Base-by-base conservation (phyloP, 2,888 invertebrate species). In the Meiosimyza platycephala region DNA sequence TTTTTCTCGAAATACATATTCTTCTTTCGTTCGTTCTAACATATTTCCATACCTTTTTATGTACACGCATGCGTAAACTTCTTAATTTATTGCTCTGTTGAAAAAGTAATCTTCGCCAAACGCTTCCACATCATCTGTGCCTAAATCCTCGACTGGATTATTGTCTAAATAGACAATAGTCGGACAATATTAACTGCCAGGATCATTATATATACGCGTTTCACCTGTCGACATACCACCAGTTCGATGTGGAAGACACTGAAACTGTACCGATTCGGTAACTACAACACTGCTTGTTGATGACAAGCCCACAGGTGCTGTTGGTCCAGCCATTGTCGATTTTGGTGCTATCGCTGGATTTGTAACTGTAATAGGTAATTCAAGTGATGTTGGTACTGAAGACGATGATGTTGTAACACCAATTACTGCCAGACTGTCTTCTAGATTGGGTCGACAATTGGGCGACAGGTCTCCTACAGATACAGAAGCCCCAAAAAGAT, bases 321-420 rank as follows among this genome's bases (percentile, higher is more conserved):
- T 75, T 9, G 78, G 76, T 6, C 79, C 75, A 48, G 78, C 71
- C 60, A 78, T 76, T 78, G 78, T 79, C 71, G 78, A 76, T 88
- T 81, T 80, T 6, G 91, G 90, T 15, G 92, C 91, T 80, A 94
- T 93, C 75, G 90, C 90, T 22, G 94, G 93, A 87, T 93, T 92
- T 1, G 93, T 93, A 22, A 93, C 92, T 0, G 93, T 93, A 66
- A 93, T 93, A 13, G 94, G 93, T 78, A 94, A 84, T 83, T 93
- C 93, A 2, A 93, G 88, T 2, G 93, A 92, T 13, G 92, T 91
- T 22, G 93, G 92, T 72, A 93, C 90, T 59, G 88, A 86, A 70
- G 88, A 87, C 28, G 89, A 87, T 66, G 81, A 78, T 40, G 82
- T 77, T 52, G 90, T 88, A 6, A 90, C 90, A 22, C 91, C 91